Conservation (phyloP, 2,888 invertebrate genomes). For the Cataglyphis cursor region DNA sequence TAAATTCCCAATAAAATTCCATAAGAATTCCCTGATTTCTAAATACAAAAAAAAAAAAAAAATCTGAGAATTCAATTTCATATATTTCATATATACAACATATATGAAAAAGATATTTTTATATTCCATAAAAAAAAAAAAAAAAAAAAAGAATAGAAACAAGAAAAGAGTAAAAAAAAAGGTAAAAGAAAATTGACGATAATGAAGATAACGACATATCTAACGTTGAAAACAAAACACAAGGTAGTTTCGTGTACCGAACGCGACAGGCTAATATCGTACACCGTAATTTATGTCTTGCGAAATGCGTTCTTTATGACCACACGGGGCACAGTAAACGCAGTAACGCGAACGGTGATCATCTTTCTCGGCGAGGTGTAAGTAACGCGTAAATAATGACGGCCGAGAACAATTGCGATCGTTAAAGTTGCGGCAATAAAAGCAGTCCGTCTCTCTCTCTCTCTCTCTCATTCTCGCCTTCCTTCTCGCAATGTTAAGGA, state of each 20-base stretch:
- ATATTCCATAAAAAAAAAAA: background rate
- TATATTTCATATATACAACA: too few species aligned
- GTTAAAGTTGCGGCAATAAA: conserved; percentile 47
- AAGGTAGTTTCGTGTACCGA: background rate
- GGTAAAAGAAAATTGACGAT: conserved; percentile 14
- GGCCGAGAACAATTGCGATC: conserved; percentile 43
- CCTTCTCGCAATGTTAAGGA: background rate
- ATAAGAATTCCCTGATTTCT: too few species aligned
- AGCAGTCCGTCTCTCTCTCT: background rate
- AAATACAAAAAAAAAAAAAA: too few species aligned
- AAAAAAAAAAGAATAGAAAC: background rate
- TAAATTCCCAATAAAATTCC: too few species aligned
- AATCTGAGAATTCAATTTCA: too few species aligned
- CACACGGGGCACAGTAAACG: conserved; percentile 20
- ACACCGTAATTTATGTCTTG: conserved; percentile 37
- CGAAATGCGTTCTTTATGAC: conserved; percentile 48
- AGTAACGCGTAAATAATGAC: conserved; percentile 52
- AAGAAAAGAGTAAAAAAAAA: background rate
- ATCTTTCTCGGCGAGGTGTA: conserved; percentile 36
- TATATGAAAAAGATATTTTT: background rate
- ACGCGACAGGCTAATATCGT: conserved; percentile 40
- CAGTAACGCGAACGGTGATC: conserved; percentile 40
- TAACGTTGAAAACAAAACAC: conserved; percentile 20
- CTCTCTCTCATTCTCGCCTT: background rate
- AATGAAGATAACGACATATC: conserved; percentile 42